Base-by-base conservation (phyloP, 2,888 invertebrate genomes). In the Xanthorhoe designata region DNA sequence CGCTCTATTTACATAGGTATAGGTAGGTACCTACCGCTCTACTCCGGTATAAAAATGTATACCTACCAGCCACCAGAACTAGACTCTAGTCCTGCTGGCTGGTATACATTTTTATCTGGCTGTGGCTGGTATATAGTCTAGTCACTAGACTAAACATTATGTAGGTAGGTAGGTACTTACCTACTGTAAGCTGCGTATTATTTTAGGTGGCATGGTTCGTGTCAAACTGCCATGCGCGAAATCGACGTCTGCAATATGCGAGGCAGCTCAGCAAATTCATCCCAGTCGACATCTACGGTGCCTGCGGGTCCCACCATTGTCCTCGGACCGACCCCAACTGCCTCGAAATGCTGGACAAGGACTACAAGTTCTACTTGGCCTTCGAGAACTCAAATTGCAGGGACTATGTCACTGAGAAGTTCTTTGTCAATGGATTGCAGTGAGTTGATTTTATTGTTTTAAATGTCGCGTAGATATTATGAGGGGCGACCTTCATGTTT, bases 361-460 rank as follows among this genome's bases (percentile, higher is more conserved):
- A 98, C 74, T 99, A 99, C 94, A 99, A 99, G 88, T 99, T 99
- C 92, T 99, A 99, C 86, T 94, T 99, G 76, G 98, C 99, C 0
- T 99, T 99, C 84, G 99, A 99, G 88, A 99, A 99, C 88, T 98
- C 98, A 35, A 99, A 99, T 83, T 99, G 99, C 88, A 95, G 96
- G 65, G 98, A 99, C 89, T 99, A 99, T 84, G 97, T 99, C 75
- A 98, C 99, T 0, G 99, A 99, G 87, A 99, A 99, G 87, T 98
- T 99, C 90, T 99, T 98, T 89, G 98, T 98, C 61, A 99, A 99
- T 84, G 98, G 98, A 64, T 93, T 99, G 65, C 96, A 96, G 97
- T 97, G 90, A 95, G 95, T 94, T 29, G 2, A 47, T 17, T 47
- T 8, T 47, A 2, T 15, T 47, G n/a, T 47, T 47, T 47, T 7